phyloP scores from a whole-genome alignment of 2,113 vertebrate genomes.

The Galeopterus variegatus region DNA sequence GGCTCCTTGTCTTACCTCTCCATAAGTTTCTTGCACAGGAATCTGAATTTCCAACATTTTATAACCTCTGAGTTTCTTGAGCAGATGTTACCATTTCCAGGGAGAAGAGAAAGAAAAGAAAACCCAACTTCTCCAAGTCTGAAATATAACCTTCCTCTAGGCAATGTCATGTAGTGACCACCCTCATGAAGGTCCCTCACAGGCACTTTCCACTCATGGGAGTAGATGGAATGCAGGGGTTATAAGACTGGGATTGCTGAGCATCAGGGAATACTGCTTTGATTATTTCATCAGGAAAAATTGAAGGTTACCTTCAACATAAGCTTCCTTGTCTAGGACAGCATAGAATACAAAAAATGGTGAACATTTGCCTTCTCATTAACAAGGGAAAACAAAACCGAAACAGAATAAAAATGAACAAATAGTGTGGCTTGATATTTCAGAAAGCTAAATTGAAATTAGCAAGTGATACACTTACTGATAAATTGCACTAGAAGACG shows the following conservation, averaged over 20 bases:
- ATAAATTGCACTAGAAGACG: not conserved
- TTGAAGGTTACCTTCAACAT: not conserved
- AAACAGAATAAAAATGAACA: not conserved
- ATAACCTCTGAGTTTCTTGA: conserved; percentile 60
- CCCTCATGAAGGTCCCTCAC: not conserved
- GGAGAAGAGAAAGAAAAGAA: not conserved
- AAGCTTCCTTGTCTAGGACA: not conserved
- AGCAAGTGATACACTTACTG: not conserved
- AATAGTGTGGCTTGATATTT: not conserved
- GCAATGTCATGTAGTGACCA: not conserved
- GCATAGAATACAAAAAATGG: not conserved
- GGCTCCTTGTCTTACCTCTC: not conserved
- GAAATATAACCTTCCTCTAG: not conserved
- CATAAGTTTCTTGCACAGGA: not conserved
- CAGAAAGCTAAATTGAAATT: not conserved
- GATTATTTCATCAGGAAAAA: not conserved
- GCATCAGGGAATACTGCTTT: not conserved
- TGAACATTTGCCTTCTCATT: not conserved
- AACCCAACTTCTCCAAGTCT: not conserved
- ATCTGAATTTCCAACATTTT: conserved; percentile 39
- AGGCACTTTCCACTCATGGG: not conserved
- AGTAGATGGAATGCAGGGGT: not conserved
- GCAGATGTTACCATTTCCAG: conserved; percentile 44
- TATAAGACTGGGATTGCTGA: not conserved
- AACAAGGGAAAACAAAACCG: not conserved